These are phyloP conservation scores for Philereme vetulata DNA, from an alignment of 2,888 invertebrate species.

Conservation along the genomic window DNA sequence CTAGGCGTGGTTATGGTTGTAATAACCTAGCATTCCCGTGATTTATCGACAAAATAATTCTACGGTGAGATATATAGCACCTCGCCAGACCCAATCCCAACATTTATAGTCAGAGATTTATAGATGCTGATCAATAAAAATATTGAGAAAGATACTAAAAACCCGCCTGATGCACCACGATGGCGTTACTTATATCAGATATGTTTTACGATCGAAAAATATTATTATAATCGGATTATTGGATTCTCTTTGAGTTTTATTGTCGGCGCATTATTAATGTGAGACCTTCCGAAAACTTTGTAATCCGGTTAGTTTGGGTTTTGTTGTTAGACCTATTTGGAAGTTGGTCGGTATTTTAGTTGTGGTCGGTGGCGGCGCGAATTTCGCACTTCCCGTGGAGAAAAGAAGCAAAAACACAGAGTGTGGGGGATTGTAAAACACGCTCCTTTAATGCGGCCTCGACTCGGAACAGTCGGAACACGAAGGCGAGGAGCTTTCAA, in stretches of 20 bases:
- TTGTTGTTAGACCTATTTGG: constrained; percentile 40
- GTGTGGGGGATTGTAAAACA: constrained; percentile 58
- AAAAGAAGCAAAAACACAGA: constrained; percentile 54
- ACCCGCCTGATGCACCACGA: constrained; percentile 50
- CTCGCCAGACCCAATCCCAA: constrained; percentile 47
- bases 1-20: constrained; percentile 50
- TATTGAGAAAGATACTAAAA: constrained; percentile 39
- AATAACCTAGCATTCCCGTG: constrained; percentile 64
- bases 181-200: constrained; percentile 47
- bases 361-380: constrained; percentile 50
- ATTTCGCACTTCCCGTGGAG: constrained; percentile 64
- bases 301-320: constrained; percentile 38
- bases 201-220: constrained; percentile 59
- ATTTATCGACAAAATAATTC: constrained; percentile 63
- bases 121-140: constrained; percentile 64
- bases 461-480: constrained; percentile 41
- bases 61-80: constrained; percentile 56
- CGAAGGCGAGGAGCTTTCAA: constrained; percentile 51
- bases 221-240: constrained; percentile 64
- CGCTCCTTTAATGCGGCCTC: constrained; percentile 47
- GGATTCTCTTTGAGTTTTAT: constrained; percentile 54
- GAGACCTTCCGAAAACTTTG: constrained; percentile 44
- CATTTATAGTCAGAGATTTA: constrained; percentile 64
- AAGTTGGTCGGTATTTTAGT: constrained; percentile 52
- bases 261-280: constrained; percentile 44